A percentile compares a stretch with the other conserved stretches of the same genome.
Conservation (phyloP, 2,113 vertebrate genomes). For the Leptobrachium leishanense region DNA sequence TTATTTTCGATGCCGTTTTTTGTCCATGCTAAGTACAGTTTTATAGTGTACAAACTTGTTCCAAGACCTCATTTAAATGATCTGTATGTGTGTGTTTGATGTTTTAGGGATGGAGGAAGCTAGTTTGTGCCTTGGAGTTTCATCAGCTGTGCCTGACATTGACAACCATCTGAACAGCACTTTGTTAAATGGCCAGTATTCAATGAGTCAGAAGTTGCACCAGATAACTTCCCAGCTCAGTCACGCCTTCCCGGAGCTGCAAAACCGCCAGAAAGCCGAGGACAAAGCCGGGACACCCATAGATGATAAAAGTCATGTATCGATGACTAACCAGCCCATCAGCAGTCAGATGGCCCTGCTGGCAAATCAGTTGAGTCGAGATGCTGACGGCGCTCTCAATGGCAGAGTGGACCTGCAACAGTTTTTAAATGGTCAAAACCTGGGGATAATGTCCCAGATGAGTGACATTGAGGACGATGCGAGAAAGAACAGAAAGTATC, state of each 20-base stretch:
- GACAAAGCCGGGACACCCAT: slow-evolving; percentile 81
- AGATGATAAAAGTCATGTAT: slow-evolving; percentile 90
- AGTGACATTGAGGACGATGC: slow-evolving; percentile 97
- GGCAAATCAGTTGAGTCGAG: slow-evolving; percentile 92
- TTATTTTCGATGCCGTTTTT: no score
- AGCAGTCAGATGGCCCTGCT: slow-evolving; percentile 95
- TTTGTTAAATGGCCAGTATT: slow-evolving; percentile 96
- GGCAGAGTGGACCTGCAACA: slow-evolving; percentile 95
- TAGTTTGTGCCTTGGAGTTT: slow-evolving; percentile 98
- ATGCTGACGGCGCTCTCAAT: slow-evolving; percentile 88
- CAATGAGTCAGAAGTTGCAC: slow-evolving; percentile 97
- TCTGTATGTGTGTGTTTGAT: slow-evolving; percentile 41
- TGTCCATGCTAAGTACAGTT: no score
- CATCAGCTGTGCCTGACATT: slow-evolving; percentile 85
- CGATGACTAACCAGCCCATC: slow-evolving; percentile 88
- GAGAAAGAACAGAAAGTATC: slow-evolving; percentile 96
- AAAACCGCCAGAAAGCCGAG: slow-evolving; percentile 84
- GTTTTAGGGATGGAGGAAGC: slow-evolving; percentile 95
- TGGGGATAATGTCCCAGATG: slow-evolving; percentile 99
- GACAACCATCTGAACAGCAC: slow-evolving; percentile 89
- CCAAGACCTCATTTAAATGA: slow-evolving; percentile 47
- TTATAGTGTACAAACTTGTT: no score
- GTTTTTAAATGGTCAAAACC: slow-evolving; percentile 95
- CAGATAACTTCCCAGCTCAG: slow-evolving; percentile 95
- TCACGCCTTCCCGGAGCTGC: slow-evolving; percentile 93